phyloP scores from a whole-genome alignment of 2,797 vertebrate genomes.

The Pyrrhura leucotis region DNA sequence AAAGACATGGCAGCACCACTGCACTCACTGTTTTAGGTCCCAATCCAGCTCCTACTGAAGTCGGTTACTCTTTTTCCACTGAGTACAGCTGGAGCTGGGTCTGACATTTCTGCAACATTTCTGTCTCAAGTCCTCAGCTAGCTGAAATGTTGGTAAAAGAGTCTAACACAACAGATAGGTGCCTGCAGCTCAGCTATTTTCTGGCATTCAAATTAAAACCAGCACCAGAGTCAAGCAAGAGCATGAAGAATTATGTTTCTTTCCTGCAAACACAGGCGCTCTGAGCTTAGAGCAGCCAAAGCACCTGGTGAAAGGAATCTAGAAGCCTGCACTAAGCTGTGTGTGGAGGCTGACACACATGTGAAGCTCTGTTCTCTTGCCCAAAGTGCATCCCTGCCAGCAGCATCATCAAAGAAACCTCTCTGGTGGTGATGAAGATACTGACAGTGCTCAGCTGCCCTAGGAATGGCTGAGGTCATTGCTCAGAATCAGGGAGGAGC shows the following conservation, averaged over 20 bases:
- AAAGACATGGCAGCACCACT: conserved; percentile 27
- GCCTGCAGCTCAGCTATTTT: background rate
- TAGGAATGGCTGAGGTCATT: background rate
- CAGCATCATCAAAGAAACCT: background rate
- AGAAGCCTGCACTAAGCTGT: background rate
- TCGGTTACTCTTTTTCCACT: conserved; percentile 9
- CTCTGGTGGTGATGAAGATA: background rate
- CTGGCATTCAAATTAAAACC: conserved; percentile 1
- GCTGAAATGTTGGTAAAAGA: background rate
- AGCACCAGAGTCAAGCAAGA: background rate
- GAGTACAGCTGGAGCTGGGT: conserved; percentile 14
- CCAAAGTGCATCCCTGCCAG: background rate
- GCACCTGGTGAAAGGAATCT: background rate
- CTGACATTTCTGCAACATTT: background rate
- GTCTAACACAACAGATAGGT: background rate
- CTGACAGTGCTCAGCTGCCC: background rate
- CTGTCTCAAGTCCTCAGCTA: background rate
- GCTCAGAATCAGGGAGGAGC: background rate
- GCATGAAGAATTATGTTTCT: background rate
- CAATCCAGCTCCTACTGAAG: conserved; percentile 35
- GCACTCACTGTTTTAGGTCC: conserved; percentile 35
- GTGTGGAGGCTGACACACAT: background rate
- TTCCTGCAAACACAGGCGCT: background rate
- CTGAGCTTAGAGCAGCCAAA: background rate
- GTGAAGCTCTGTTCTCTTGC: background rate